Evolutionary conservation across 2,888 invertebrate species (phyloP), one percentile per base, ranked within the genome.

Genomic region (Agonopterix heracliana): DNA sequence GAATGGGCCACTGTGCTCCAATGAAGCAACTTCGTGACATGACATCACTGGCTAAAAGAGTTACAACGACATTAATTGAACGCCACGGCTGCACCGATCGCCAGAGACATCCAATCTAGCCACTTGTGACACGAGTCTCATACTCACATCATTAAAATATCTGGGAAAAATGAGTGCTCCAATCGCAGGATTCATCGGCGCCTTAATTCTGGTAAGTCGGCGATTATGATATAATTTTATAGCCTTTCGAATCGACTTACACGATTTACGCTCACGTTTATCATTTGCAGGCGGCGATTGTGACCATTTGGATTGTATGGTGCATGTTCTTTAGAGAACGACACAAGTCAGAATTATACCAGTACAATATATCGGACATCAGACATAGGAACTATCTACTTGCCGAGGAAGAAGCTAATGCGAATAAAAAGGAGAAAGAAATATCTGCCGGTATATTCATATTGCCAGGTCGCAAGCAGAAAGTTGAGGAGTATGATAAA

Each of bases 281-380:
- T 52, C 48, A 53, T 56, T 61, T 60, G 34, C 81, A 87, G 87
- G 81, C 85, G 13, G 68, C 65, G 12, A 52, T 85, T 10, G 74
- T 85, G 36, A 49, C 84, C 26, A 62, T 63, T 38, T 87, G 83
- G 82, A 78, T 88, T 64, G 72, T 80, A 3, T 87, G 80, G 63
- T 86, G 84, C 60, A 81, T 88, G 85, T 88, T 88, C 58, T 64
- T 77, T 51, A 75, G 74, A 49, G 87, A 88, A 52, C 68, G 77
- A 17, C 83, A 81, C 56, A 85, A 79, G 52, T 75, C 81, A 0
- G 81, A 83, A 50, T 54, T 47, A 12, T 69, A 71, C 49, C 86
- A 85, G 14, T 77, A 77, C 56, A 70, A 74, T 14, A 80, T 88
- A 55, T 59, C 74, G 0, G 86, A 87, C 55, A 48, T 86, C 12